These are phyloP conservation scores for Pachyseris speciosa DNA, from an alignment of 64 coral and sea anemone genomes.

Conservation along the genomic window DNA sequence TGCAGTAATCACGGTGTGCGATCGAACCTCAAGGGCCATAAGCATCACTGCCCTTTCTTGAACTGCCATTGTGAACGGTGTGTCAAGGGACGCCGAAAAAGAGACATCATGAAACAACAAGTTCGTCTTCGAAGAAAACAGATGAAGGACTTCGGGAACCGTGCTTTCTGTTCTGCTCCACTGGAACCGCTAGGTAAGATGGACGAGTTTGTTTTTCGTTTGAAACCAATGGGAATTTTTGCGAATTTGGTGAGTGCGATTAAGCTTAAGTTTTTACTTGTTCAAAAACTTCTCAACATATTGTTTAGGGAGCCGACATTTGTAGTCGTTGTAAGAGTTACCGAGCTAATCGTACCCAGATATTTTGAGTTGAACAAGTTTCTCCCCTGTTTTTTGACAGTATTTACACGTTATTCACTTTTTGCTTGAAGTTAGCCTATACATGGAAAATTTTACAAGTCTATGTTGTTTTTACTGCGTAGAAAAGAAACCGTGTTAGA, in stretches of 20 bases:
- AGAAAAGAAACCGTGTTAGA: not conserved
- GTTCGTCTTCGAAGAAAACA: conserved; percentile 82
- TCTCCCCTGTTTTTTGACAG: not conserved
- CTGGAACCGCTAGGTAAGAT: conserved; percentile 10
- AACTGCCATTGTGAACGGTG: conserved; percentile 64
- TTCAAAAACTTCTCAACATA: not conserved
- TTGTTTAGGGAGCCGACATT: not conserved
- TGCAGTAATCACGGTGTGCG: conserved; percentile 75
- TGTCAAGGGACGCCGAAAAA: conserved; percentile 39
- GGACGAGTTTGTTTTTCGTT: not conserved
- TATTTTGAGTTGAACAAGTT: not conserved
- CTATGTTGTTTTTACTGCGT: too few relatives aligned
- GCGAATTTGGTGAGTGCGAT: not conserved
- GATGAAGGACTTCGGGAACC: conserved; percentile 72
- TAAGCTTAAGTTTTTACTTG: not conserved
- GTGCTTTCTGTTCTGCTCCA: not conserved
- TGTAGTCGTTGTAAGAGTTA: too few relatives aligned
- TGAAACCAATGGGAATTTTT: not conserved
- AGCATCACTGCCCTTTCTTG: conserved; percentile 54
- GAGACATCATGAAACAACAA: conserved; percentile 82
- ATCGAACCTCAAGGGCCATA: conserved; percentile 72
- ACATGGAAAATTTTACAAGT: too few relatives aligned
- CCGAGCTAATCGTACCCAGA: not conserved
- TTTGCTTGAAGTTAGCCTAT: too few relatives aligned
- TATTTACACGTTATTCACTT: not conserved